phyloP scores from a whole-genome alignment of 1,140 invertebrate genomes.

The Ceratosolen fusciceps region DNA sequence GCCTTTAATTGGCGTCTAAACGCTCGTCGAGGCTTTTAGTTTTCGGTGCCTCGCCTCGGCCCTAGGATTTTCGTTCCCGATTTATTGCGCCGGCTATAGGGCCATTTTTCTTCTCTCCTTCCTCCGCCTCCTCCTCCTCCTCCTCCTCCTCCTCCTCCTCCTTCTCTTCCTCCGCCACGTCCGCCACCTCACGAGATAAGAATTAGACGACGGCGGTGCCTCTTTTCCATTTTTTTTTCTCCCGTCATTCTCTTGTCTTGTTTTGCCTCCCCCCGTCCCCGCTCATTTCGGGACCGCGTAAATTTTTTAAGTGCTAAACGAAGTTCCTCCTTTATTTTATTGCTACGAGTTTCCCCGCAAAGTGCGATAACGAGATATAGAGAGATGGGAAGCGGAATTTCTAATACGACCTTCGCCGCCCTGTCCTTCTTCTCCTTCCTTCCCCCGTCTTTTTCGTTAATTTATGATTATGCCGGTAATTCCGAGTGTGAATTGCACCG shows the following conservation, averaged over 20 bases:
- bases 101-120: not conserved
- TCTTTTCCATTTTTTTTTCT: not conserved
- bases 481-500: constrained; percentile 16
- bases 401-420: too few relatives aligned
- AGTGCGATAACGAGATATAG: too few relatives aligned
- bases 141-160: too few relatives aligned
- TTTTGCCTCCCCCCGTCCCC: not conserved
- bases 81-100: not conserved
- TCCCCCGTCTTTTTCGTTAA: not conserved
- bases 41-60: not conserved
- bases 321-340: constrained; percentile 29
- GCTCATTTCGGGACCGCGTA: not conserved
- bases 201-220: not conserved
- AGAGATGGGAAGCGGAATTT: not conserved
- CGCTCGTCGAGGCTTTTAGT: constrained; percentile 19
- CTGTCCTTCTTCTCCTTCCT: too few relatives aligned
- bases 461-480: constrained; percentile 21
- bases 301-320: constrained; percentile 16
- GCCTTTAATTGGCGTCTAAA: constrained; percentile 45
- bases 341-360: constrained; percentile 3
- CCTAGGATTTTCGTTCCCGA: constrained; percentile 23
- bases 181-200: constrained; percentile 11
- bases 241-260: not conserved
- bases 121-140: too few relatives aligned
- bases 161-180: too few relatives aligned